Percentiles rank a stretch among this genome's conserved stretches.
Conservation (phyloP, 2,888 invertebrate species). For the Mesorhabditis spiculigera region DNA sequence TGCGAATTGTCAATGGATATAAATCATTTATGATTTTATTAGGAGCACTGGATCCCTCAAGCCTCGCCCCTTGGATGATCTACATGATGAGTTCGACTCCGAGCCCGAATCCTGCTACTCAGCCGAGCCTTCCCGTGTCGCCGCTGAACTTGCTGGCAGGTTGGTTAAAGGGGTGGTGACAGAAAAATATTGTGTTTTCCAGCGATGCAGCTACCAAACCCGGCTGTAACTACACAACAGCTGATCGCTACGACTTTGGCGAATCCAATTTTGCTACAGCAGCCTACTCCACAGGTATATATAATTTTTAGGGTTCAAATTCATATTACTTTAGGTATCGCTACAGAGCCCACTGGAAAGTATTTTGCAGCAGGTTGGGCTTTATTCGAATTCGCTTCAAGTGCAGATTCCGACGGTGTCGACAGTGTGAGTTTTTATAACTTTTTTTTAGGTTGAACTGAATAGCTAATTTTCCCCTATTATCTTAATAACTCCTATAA, state of each 20-base stretch:
- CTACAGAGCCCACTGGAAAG: too few relatives aligned
- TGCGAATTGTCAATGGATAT: too few relatives aligned
- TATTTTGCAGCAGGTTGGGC: too few relatives aligned
- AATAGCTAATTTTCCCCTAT: too few relatives aligned
- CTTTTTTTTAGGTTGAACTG: too few relatives aligned
- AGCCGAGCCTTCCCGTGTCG: neutral
- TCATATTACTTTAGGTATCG: neutral
- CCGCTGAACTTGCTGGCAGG: neutral
- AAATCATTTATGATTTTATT: too few relatives aligned
- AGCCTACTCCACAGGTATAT: neutral
- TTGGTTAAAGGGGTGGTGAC: too few relatives aligned
- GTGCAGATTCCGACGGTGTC: too few relatives aligned
- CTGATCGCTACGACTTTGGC: neutral
- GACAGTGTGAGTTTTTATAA: too few relatives aligned
- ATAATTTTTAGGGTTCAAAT: neutral
- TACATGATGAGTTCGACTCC: slow-evolving; percentile 4
- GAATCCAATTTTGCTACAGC: neutral
- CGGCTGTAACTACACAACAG: neutral
- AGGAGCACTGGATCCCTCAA: too few relatives aligned
- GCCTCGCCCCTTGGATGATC: neutral
- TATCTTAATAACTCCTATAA: too few relatives aligned
- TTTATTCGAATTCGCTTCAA: too few relatives aligned
- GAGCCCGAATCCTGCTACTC: neutral
- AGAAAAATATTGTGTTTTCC: neutral
- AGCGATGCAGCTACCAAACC: neutral